A percentile compares a stretch with the other conserved stretches of the same genome.
phyloP scores from a whole-genome alignment of 2,888 invertebrate genomes.

The Yponomeuta sedellus region DNA sequence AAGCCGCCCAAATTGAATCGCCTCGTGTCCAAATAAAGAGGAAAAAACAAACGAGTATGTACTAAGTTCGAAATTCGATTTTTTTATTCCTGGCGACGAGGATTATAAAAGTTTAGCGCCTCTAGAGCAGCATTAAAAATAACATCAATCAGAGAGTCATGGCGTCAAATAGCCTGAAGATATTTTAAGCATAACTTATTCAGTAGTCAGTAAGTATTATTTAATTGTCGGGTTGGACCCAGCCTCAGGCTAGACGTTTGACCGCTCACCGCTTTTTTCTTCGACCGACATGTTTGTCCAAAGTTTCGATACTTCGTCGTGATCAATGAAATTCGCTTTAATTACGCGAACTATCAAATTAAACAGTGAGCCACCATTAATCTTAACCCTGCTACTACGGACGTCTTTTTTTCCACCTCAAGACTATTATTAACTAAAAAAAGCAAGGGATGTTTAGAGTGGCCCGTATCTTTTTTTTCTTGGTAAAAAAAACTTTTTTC shows the following conservation, averaged over 20 bases:
- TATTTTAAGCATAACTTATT: slow-evolving; percentile 63
- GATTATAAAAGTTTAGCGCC: slow-evolving; percentile 37
- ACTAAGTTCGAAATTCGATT: neutral
- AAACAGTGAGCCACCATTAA: slow-evolving; percentile 54
- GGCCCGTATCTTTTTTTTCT: slow-evolving; percentile 52
- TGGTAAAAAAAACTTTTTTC: slow-evolving; percentile 35
- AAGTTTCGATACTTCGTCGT: slow-evolving; percentile 26
- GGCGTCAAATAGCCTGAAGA: slow-evolving; percentile 66
- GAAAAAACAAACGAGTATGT: neutral
- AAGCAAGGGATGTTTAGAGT: slow-evolving; percentile 69
- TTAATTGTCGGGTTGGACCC: slow-evolving; percentile 65
- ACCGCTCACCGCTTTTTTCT: slow-evolving; percentile 31
- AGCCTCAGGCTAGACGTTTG: slow-evolving; percentile 44
- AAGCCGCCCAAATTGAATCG: slow-evolving; percentile 20
- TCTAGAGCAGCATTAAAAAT: slow-evolving; percentile 34
- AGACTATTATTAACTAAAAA: slow-evolving; percentile 37
- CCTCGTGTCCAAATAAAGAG: slow-evolving; percentile 2
- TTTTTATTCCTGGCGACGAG: slow-evolving; percentile 24
- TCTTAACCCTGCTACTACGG: slow-evolving; percentile 51
- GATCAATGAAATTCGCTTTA: slow-evolving; percentile 8
- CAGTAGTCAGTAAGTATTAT: slow-evolving; percentile 71
- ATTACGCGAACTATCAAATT: slow-evolving; percentile 8
- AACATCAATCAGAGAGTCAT: slow-evolving; percentile 59
- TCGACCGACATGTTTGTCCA: slow-evolving; percentile 28
- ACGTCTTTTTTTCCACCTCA: slow-evolving; percentile 53